Conservation (phyloP, 2,888 invertebrate species). For the Cetonia aurata region DNA sequence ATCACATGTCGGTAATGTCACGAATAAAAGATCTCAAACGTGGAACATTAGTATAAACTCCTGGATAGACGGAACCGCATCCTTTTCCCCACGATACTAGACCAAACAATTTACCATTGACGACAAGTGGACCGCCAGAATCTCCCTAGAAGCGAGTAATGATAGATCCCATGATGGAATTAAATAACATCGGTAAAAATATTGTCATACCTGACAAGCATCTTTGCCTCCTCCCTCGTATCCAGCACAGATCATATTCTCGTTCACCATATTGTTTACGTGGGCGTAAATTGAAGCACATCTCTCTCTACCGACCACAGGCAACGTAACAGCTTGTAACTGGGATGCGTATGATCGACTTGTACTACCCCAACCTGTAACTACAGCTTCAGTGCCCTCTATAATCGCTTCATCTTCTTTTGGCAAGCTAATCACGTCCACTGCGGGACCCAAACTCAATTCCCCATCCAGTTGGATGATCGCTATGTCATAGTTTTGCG, state of each 20-base stretch:
- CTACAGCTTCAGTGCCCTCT: not conserved
- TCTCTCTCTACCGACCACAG: not conserved
- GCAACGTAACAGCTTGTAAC: constrained; percentile 4
- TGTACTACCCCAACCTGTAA: constrained; percentile 38
- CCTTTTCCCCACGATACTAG: constrained; percentile 45
- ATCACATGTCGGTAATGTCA: not conserved
- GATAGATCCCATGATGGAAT: not conserved
- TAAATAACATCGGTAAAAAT: too few relatives aligned
- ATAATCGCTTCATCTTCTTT: constrained; percentile 2
- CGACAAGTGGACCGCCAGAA: constrained; percentile 42
- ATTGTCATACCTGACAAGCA: constrained; percentile 42
- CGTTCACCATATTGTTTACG: not conserved
- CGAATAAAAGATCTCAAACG: constrained; percentile 13
- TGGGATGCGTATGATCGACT: not conserved
- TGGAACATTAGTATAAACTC: constrained; percentile 40
- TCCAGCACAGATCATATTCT: constrained; percentile 42
- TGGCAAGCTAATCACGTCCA: constrained; percentile 1
- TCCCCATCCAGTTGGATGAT: not conserved
- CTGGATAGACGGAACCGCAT: constrained; percentile 38
- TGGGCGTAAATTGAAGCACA: not conserved
- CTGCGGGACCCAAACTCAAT: not conserved
- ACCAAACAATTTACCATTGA: constrained; percentile 39
- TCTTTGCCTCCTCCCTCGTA: constrained; percentile 30
- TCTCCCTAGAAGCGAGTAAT: constrained; percentile 34
- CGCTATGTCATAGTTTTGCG: constrained; percentile 17